phyloP scores from a whole-genome alignment of 2,797 vertebrate species.

The Chromis chromis region DNA sequence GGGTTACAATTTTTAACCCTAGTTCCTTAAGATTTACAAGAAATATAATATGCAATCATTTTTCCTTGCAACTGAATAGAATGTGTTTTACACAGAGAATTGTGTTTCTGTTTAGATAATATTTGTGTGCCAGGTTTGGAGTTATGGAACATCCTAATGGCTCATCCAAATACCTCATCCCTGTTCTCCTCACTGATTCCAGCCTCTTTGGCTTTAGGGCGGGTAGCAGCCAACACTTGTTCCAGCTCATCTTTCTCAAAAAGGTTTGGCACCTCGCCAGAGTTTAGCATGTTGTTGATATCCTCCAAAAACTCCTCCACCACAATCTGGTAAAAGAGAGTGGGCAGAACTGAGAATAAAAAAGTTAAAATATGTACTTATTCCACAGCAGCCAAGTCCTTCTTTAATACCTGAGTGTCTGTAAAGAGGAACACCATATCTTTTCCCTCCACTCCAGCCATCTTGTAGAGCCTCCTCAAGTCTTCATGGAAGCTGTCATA shows the following conservation, averaged over 20 bases:
- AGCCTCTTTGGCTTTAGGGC: slow-evolving; percentile 88
- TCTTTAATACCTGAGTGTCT: slow-evolving; percentile 87
- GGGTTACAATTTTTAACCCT: no score
- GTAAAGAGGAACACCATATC: slow-evolving; percentile 93
- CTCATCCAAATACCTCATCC: slow-evolving; percentile 84
- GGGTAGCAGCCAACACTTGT: slow-evolving; percentile 85
- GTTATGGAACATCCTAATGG: no score
- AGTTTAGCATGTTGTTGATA: slow-evolving; percentile 91
- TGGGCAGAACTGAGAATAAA: neutral
- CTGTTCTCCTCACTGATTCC: slow-evolving; percentile 88
- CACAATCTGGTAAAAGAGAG: slow-evolving; percentile 79
- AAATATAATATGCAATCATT: no score
- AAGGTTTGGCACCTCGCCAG: slow-evolving; percentile 88
- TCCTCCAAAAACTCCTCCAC: slow-evolving; percentile 89
- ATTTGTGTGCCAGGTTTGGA: no score
- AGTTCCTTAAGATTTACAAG: no score
- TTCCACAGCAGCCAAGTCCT: neutral
- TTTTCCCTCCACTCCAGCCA: slow-evolving; percentile 89
- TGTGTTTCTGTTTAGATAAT: no score
- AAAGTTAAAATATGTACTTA: neutral
- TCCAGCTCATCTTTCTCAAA: slow-evolving; percentile 91
- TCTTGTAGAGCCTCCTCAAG: slow-evolving; percentile 88
- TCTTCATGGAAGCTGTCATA: slow-evolving; percentile 93
- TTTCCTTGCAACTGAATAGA: no score
- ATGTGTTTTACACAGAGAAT: no score